A percentile compares a stretch with the other conserved stretches of the same genome.
These are phyloP conservation scores for Mystacornis crossleyi DNA, from an alignment of 2,113 vertebrate genomes.

Conservation along the genomic window DNA sequence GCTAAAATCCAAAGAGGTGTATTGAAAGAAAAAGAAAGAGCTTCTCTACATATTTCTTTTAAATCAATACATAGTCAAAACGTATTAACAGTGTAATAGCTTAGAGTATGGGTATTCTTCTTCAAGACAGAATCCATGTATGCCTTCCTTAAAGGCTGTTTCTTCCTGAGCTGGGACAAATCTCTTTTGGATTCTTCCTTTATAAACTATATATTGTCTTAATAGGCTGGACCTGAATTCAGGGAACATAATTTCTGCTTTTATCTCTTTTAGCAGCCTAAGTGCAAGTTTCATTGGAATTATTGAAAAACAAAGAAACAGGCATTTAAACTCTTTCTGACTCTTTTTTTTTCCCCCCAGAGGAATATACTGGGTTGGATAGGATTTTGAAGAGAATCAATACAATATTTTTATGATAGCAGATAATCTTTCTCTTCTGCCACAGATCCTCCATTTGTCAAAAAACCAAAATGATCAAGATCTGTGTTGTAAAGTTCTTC, in stretches of 20 bases:
- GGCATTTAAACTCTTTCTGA: background rate
- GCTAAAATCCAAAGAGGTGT: background rate
- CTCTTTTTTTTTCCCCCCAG: background rate
- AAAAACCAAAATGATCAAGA: background rate
- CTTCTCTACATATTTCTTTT: background rate
- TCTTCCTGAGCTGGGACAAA: background rate
- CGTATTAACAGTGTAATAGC: background rate
- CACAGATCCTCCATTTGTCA: background rate
- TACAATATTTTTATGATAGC: background rate
- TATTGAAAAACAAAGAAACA: background rate
- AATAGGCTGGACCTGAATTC: background rate
- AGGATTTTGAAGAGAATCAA: background rate
- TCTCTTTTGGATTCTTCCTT: background rate
- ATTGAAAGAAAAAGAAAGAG: background rate
- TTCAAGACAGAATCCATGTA: background rate
- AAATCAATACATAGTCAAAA: background rate
- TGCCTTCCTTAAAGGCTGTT: background rate
- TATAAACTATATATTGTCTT: background rate
- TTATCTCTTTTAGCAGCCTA: background rate
- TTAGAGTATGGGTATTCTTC: background rate
- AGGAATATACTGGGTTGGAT: background rate
- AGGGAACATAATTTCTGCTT: background rate
- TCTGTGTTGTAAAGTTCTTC: background rate
- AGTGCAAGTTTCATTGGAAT: background rate
- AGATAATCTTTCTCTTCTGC: background rate